Conservation (phyloP, 2,888 invertebrate species). For the Cryptocephalus moraei region DNA sequence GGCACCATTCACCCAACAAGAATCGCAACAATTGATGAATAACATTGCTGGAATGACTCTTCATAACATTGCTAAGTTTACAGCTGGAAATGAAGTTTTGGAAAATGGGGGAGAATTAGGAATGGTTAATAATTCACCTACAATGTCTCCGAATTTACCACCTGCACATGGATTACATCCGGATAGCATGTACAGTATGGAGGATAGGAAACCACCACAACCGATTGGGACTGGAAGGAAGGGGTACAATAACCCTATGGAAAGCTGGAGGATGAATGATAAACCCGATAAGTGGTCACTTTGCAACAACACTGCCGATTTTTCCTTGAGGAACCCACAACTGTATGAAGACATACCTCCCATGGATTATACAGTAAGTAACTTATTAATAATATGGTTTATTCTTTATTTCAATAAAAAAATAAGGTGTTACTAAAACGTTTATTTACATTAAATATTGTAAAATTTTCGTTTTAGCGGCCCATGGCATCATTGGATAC, state of each 20-base stretch:
- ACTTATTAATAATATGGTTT: neutral
- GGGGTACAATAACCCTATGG: conserved; percentile 29
- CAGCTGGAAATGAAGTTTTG: conserved; percentile 25
- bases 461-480: conserved; percentile 14
- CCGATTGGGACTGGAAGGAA: conserved; percentile 82
- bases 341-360: conserved; percentile 37
- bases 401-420: too few relatives aligned
- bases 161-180: conserved; percentile 5
- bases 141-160: conserved; percentile 35
- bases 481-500: conserved; percentile 26
- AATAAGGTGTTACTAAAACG: too few relatives aligned
- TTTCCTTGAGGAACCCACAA: conserved; percentile 23
- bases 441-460: too few relatives aligned
- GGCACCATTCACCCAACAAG: conserved; percentile 26
- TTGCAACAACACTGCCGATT: conserved; percentile 17
- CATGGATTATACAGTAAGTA: conserved; percentile 39
- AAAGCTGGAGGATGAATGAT: conserved; percentile 15
- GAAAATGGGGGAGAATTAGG: conserved; percentile 37
- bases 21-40: conserved; percentile 28
- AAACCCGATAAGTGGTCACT: conserved; percentile 15
- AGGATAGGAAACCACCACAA: conserved; percentile 44
- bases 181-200: conserved; percentile 23
- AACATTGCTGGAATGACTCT: conserved; percentile 36
- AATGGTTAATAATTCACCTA: conserved; percentile 42
- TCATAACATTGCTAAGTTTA: conserved; percentile 30